Conservation (phyloP, 1,140 invertebrate species). For the Anoplophora glabripennis region DNA sequence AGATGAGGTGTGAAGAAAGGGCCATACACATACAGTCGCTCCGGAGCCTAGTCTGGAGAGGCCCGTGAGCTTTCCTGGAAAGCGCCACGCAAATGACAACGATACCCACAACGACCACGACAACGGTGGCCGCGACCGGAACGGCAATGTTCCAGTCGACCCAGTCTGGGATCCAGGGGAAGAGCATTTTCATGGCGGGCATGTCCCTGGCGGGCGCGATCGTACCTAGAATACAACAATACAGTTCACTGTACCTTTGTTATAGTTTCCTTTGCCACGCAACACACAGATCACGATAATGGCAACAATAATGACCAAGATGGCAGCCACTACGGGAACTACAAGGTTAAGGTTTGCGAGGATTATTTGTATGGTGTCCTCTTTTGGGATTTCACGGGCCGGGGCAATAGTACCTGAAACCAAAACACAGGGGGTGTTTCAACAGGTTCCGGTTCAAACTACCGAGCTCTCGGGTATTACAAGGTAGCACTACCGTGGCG, state of each 20-base stretch:
- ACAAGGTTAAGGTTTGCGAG: slow-evolving; percentile 88
- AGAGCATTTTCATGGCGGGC: slow-evolving; percentile 57
- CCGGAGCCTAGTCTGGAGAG: slow-evolving; percentile 74
- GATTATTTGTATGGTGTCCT: slow-evolving; percentile 78
- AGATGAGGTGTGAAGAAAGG: slow-evolving; percentile 16
- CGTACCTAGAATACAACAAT: slow-evolving; percentile 62
- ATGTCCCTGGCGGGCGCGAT: slow-evolving; percentile 69
- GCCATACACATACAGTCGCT: slow-evolving; percentile 58
- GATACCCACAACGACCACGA: slow-evolving; percentile 84
- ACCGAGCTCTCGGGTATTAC: slow-evolving; percentile 6
- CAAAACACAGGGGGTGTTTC: slow-evolving; percentile 42
- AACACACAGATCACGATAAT: slow-evolving; percentile 89
- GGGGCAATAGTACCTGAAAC: slow-evolving; percentile 93
- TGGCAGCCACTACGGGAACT: slow-evolving; percentile 87
- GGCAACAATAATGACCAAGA: slow-evolving; percentile 87
- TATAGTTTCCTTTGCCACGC: slow-evolving; percentile 72
- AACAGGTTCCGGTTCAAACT: background rate
- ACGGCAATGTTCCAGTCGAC: slow-evolving; percentile 83
- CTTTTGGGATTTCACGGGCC: slow-evolving; percentile 78
- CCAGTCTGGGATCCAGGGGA: slow-evolving; percentile 82
- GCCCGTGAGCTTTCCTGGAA: slow-evolving; percentile 69
- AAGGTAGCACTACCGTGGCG: too few relatives aligned
- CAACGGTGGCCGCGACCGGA: slow-evolving; percentile 76
- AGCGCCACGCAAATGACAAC: slow-evolving; percentile 84
- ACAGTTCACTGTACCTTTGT: slow-evolving; percentile 68